Percentiles rank a stretch among this genome's conserved stretches.
phyloP scores from a whole-genome alignment of 2,888 invertebrate species.

The Oxystoma pomonae region DNA sequence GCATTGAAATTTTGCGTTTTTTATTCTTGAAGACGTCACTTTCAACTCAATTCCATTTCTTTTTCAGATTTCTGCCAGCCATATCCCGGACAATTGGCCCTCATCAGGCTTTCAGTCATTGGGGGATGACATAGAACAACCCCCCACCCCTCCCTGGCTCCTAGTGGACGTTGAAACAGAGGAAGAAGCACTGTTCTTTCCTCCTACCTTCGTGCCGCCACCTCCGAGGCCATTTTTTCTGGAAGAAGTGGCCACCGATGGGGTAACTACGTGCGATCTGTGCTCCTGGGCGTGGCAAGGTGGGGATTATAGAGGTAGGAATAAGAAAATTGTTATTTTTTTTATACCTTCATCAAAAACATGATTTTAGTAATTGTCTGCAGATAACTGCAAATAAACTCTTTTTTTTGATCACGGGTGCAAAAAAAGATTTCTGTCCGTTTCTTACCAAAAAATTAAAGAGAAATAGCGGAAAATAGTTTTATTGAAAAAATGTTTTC shows the following conservation, averaged over 20 bases:
- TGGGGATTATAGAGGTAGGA: constrained; percentile 51
- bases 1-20: too few species aligned
- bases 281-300: constrained; percentile 69
- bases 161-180: not conserved
- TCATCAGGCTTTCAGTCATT: not conserved
- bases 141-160: constrained; percentile 32
- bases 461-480: too few species aligned
- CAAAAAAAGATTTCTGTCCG: too few species aligned
- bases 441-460: too few species aligned
- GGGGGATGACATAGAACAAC: constrained; percentile 15
- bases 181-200: constrained; percentile 10
- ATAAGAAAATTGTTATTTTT: constrained; percentile 6
- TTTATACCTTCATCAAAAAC: too few species aligned
- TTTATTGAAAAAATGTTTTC: too few species aligned
- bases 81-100: not conserved
- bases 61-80: not conserved
- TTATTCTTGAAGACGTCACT: too few species aligned
- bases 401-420: too few species aligned
- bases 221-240: constrained; percentile 64
- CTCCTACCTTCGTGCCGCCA: constrained; percentile 56
- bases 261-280: constrained; percentile 69
- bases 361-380: too few species aligned
- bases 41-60: not conserved
- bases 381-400: too few species aligned
- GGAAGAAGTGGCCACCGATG: constrained; percentile 62